Evolutionary conservation across 2,113 vertebrate species (phyloP).

Genomic region (Osmerus mordax): DNA sequence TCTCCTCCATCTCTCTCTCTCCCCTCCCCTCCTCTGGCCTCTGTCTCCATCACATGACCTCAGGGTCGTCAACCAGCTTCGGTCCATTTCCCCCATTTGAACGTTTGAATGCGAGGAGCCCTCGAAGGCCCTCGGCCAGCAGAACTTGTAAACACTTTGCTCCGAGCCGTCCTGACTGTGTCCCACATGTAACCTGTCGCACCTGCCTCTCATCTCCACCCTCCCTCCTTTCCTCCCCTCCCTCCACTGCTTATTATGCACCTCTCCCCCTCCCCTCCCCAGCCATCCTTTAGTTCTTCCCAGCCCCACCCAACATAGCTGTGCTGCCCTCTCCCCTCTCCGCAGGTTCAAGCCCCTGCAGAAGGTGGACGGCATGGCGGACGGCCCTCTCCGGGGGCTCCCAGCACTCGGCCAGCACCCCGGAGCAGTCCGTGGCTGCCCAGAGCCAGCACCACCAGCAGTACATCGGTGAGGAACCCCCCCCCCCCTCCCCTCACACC

Average conservation of each 20-base stretch:
- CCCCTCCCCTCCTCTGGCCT: not conserved
- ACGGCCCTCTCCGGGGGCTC: slow-evolving; percentile 75
- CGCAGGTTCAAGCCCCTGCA: slow-evolving; percentile 88
- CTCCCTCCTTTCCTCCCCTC: not conserved
- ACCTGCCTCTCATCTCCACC: not conserved
- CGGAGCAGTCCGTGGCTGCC: slow-evolving; percentile 86
- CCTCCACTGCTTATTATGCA: not conserved
- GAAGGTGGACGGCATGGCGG: slow-evolving; percentile 85
- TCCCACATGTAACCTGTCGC: not conserved
- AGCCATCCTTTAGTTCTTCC: slow-evolving; percentile 5
- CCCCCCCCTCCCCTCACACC: not conserved
- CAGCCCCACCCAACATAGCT: slow-evolving; percentile 15
- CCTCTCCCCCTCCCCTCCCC: not conserved
- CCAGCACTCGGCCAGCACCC: slow-evolving; percentile 75
- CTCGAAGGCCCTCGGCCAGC: too few species aligned
- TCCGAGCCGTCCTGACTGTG: too few species aligned
- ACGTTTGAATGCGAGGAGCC: too few species aligned
- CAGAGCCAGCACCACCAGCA: slow-evolving; percentile 98
- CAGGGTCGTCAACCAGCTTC: not conserved
- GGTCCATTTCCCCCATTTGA: not conserved
- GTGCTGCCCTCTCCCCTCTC: slow-evolving; percentile 6
- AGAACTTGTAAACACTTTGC: too few species aligned
- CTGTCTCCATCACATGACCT: not conserved
- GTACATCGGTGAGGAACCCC: slow-evolving; percentile 83
- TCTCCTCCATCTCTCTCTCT: not conserved